Base-by-base conservation (phyloP, 1,140 invertebrate genomes). In the Temnothorax longispinosus region DNA sequence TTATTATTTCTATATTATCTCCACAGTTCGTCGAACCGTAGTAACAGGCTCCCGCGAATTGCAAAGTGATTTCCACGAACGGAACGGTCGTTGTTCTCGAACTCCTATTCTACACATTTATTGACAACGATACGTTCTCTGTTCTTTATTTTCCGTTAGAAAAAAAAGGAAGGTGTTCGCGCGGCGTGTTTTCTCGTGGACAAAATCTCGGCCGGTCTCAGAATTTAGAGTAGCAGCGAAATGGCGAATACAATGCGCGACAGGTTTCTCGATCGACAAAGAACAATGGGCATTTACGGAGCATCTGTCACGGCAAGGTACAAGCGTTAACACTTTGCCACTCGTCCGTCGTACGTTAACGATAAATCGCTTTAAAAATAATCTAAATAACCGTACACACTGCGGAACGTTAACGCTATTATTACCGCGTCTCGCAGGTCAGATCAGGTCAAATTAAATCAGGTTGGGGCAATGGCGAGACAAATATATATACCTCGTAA, bases 231-330 rank as follows among this genome's bases (percentile, higher is more conserved):
- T 32, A 71, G 13, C 15, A 44, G 15, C 52, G 27, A 27, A 4
- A 35, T 21, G 38, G 11, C 38, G 11, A 62, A 47, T n/a, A 11
- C 11, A 18, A 18, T 7, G 35, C 35, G 47, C 35, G 47, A 80
- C 77, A 52, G 52, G 69, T 52, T 60, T 60, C 11, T 13, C 62
- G 76, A 54, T 50, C 58, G 62, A 21, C 27, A 54, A 88, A 35
- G 62, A 52, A 82, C 76, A 65, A 74, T 90, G 87, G 89, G 89
- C 89, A 91, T 91, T 91, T 75, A 85, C 71, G 84, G 58, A 62
- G 65, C 56, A 81, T 78, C 71, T 75, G 81, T 52, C 74, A 72
- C 69, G 41, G 69, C 72, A 60, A 77, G 74, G 82, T 69, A 86
- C 82, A 69, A 88, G 54, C 13, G 50, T 86, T 85, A 47, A 35